Conservation (phyloP, 1,140 invertebrate species). For the Leptoteleia sp. region DNA sequence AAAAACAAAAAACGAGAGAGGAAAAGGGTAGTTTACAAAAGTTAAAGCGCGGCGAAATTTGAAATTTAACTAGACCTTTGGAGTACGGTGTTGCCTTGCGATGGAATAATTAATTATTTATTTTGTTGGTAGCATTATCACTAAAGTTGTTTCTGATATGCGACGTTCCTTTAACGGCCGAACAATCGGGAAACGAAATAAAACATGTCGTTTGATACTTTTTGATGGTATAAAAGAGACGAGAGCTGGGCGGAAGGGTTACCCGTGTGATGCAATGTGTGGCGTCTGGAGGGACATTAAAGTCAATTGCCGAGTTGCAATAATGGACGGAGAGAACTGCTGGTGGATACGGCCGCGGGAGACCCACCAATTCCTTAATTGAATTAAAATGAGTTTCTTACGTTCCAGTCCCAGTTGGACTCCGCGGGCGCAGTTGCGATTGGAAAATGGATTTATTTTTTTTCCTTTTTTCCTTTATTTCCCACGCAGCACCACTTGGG, state of each 20-base stretch:
- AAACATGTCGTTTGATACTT: constrained; percentile 32
- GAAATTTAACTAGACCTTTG: constrained; percentile 19
- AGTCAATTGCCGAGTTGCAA: constrained; percentile 56
- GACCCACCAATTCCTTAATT: constrained; percentile 51
- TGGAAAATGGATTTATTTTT: constrained; percentile 26
- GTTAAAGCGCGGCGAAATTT: constrained; percentile 11
- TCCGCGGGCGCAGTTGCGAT: constrained; percentile 21
- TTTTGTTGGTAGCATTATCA: constrained; percentile 1
- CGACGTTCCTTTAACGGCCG: too few species aligned
- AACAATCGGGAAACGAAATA: not conserved
- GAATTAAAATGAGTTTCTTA: constrained; percentile 61
- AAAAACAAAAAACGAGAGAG: not conserved
- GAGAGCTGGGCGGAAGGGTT: not conserved
- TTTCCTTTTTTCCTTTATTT: too few species aligned
- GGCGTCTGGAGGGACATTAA: constrained; percentile 59
- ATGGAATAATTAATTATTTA: constrained; percentile 30
- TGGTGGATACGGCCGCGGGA: constrained; percentile 29
- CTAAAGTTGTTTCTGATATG: too few species aligned
- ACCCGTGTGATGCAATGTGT: constrained; percentile 34
- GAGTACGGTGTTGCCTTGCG: constrained; percentile 4
- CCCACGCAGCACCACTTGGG: too few species aligned
- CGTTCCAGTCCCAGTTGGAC: constrained; percentile 36
- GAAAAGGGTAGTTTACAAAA: constrained; percentile 5
- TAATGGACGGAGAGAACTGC: constrained; percentile 39
- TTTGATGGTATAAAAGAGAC: constrained; percentile 13